Evolutionary conservation across 2,113 vertebrate genomes (phyloP), one percentile per base, ranked within the genome.

Genomic region (Halichoeres trimaculatus): DNA sequence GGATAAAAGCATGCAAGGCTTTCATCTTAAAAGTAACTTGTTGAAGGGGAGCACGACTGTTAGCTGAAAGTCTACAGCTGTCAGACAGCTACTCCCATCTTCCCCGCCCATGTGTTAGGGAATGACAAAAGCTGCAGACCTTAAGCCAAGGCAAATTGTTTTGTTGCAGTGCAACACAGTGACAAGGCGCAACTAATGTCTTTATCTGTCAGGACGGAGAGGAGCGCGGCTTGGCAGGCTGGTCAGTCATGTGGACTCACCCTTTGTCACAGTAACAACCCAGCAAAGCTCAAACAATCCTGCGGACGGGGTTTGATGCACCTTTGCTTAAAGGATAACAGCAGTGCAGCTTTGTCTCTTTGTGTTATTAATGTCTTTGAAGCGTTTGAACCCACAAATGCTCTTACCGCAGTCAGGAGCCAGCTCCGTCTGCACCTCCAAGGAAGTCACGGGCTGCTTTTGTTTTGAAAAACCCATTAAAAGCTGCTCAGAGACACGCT

Each of bases 11-110:
- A 47, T 35, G 57, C 64, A 1, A 62, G 56, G 82, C 88, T 90
- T 92, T 91, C 79, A 92, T 94, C 91, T 90, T 85, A 26, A 86
- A 87, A 84, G 83, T 85, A 89, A 86, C 78, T 83, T 78, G 84
- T 87, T 88, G 82, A 91, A 86, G 80, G 71, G 74, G 73, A 88
- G 82, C 80, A 13, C 67, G 57, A 45, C 77, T 71, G 83, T 90
- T 85, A 75, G 73, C 78, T 77, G 64, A 85, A 84, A 81, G 79
- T 84, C 85, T 80, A 81, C 86, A 70, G 71, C 86, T 76, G 78
- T 88, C 85, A 89, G 62, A 81, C 74, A 70, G 77, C 57, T 38
- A 83, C 81, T 84, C 81, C 74, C 77, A 30, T 78, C 73, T 65
- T 81, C 24, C 74, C 84, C 70, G 60, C 79, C 77, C 73, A 84